Evolutionary conservation across 2,113 vertebrate species (phyloP).

Genomic region (Thalassoma bifasciatum): DNA sequence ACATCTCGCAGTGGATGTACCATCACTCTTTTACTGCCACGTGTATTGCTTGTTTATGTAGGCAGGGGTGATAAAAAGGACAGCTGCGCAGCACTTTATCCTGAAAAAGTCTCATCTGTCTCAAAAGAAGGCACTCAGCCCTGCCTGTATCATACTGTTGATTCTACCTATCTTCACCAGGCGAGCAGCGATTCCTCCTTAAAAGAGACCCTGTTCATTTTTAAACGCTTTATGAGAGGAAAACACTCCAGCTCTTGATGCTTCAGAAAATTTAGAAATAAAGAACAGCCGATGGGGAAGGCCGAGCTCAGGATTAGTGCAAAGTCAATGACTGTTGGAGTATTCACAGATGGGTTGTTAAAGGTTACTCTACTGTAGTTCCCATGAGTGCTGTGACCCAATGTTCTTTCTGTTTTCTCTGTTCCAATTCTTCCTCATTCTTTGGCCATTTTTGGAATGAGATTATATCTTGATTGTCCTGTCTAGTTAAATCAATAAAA

Average conservation of each 20-base stretch:
- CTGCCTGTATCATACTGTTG: conserved; percentile 50
- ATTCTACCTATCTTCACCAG: conserved; percentile 61
- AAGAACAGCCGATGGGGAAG: background rate
- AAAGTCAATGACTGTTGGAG: conserved; percentile 25
- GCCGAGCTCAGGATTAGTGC: conserved; percentile 6
- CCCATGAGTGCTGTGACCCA: background rate
- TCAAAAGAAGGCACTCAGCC: conserved; percentile 66
- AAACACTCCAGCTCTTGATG: conserved; percentile 16
- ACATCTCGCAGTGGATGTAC: conserved; percentile 66
- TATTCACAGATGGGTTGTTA: conserved; percentile 46
- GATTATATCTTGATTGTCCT: conserved; percentile 49
- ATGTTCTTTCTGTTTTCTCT: background rate
- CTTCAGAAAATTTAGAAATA: conserved; percentile 29
- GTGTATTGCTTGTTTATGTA: conserved; percentile 69
- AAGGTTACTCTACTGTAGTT: conserved; percentile 29
- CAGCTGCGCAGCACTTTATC: conserved; percentile 79
- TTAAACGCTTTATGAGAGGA: background rate
- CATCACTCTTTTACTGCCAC: conserved; percentile 69
- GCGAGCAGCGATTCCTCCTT: conserved; percentile 33
- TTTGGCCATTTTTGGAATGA: conserved; percentile 37
- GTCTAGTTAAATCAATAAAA: conserved; percentile 59
- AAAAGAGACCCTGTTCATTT: conserved; percentile 22
- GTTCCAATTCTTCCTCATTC: conserved; percentile 7
- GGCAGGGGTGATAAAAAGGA: conserved; percentile 76
- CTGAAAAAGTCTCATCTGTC: conserved; percentile 69